Evolutionary conservation across 2,888 invertebrate genomes (phyloP).

Genomic region (Volucella zonaria): DNA sequence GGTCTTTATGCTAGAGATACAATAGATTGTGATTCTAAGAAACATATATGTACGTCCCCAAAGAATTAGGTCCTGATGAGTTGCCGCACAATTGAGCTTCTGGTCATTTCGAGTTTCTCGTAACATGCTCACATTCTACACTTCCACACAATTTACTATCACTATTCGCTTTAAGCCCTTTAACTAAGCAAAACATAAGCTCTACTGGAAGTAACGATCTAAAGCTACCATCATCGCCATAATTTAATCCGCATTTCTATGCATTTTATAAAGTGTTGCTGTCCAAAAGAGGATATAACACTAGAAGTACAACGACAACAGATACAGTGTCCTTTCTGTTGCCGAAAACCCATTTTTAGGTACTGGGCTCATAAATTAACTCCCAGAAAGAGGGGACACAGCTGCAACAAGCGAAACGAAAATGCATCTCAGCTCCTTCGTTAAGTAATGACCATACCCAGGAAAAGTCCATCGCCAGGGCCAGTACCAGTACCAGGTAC

Average conservation of each 20-base stretch:
- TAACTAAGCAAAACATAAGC: too few species aligned
- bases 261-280: constrained; percentile 71
- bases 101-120: too few species aligned
- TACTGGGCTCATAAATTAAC: constrained; percentile 72
- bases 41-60: too few species aligned
- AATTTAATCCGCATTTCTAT: constrained; percentile 70
- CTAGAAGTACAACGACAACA: constrained; percentile 22
- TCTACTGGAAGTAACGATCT: constrained; percentile 35
- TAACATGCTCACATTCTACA: too few species aligned
- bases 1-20: too few species aligned
- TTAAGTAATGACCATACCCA: constrained; percentile 72
- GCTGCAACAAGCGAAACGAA: constrained; percentile 81
- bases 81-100: too few species aligned
- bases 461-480: constrained; percentile 46
- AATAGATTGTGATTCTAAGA: too few species aligned
- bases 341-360: constrained; percentile 71
- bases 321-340: constrained; percentile 64
- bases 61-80: too few species aligned
- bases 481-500: neutral
- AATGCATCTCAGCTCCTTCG: constrained; percentile 78
- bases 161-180: too few species aligned
- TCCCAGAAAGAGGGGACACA: constrained; percentile 75
- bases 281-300: constrained; percentile 34
- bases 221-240: constrained; percentile 68
- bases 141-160: too few species aligned